These are phyloP conservation scores for Peromyscus nudipes DNA, from an alignment of 2,797 vertebrate genomes.

Conservation along the genomic window DNA sequence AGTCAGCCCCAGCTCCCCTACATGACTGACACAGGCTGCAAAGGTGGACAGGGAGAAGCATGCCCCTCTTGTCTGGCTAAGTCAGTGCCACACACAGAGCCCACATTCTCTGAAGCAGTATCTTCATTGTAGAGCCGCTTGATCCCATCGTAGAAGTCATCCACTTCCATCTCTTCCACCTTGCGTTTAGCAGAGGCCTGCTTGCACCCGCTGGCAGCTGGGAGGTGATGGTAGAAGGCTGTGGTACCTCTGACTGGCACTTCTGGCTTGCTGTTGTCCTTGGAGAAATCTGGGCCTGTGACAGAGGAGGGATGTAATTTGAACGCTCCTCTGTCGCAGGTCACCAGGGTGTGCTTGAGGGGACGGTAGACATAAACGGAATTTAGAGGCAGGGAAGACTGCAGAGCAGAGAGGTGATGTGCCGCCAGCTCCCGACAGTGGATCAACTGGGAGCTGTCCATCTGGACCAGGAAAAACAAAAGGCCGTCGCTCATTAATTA, in stretches of 20 bases:
- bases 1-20: slow-evolving; percentile 83
- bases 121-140: slow-evolving; percentile 98
- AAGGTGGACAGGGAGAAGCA: slow-evolving; percentile 94
- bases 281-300: slow-evolving; percentile 88
- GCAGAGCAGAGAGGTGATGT: slow-evolving; percentile 93
- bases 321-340: slow-evolving; percentile 90
- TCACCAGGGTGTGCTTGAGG: slow-evolving; percentile 89
- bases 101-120: slow-evolving; percentile 84
- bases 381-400: slow-evolving; percentile 95
- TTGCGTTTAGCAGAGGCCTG: slow-evolving; percentile 95
- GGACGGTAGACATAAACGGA: slow-evolving; percentile 98
- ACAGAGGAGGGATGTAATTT: slow-evolving; percentile 88
- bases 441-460: slow-evolving; percentile 95
- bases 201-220: slow-evolving; percentile 90
- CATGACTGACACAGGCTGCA: slow-evolving; percentile 94
- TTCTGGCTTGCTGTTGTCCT: slow-evolving; percentile 89
- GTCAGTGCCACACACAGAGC: slow-evolving; percentile 87
- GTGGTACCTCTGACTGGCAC: slow-evolving; percentile 87
- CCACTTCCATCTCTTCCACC: slow-evolving; percentile 98
- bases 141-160: slow-evolving; percentile 98
- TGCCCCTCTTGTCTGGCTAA: slow-evolving; percentile 90
- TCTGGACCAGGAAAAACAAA: slow-evolving; percentile 86
- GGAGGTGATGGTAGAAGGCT: slow-evolving; percentile 86
- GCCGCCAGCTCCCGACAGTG: slow-evolving; percentile 95
- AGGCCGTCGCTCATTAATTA: neutral